A percentile compares a stretch with the other conserved stretches of the same genome.
phyloP scores from a whole-genome alignment of 2,888 invertebrate genomes.

The Meiosimyza platycephala region DNA sequence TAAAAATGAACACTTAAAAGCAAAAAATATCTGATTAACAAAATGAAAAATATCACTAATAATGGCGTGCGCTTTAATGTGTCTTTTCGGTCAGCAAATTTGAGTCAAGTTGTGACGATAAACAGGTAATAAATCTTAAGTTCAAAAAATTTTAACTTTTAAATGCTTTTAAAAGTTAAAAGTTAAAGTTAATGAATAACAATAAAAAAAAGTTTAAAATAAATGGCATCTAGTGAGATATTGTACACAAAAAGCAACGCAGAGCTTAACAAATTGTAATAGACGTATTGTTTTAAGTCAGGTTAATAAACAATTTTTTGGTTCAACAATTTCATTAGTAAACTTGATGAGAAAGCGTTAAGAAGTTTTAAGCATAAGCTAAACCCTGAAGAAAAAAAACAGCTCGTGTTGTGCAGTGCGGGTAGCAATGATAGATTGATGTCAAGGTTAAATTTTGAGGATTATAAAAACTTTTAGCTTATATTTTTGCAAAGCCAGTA shows the following conservation, averaged over 20 bases:
- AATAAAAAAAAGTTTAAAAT: background rate
- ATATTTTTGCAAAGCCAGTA: no score
- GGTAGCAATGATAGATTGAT: no score
- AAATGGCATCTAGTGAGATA: background rate
- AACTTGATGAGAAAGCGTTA: conserved; percentile 25
- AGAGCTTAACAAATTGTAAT: background rate
- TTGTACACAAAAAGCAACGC: conserved; percentile 1
- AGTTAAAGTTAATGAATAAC: conserved; percentile 15
- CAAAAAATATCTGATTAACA: no score
- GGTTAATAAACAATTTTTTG: conserved; percentile 16
- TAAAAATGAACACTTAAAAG: no score
- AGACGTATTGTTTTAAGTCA: conserved; percentile 23
- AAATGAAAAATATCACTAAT: no score
- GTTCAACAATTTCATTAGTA: conserved; percentile 27
- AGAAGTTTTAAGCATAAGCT: background rate
- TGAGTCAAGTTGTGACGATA: conserved; percentile 55
- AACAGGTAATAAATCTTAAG: conserved; percentile 17
- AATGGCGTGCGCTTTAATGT: no score
- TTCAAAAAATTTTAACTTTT: background rate
- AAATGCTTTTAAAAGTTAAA: conserved; percentile 9
- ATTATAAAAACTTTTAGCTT: no score
- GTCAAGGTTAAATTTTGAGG: no score
- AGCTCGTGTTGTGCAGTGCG: no score
- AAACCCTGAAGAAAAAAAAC: no score
- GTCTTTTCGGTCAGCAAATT: conserved; percentile 54